Evolutionary conservation across 2,888 invertebrate species (phyloP), one percentile per base, ranked within the genome.

Genomic region (Amblyteles armatorius): DNA sequence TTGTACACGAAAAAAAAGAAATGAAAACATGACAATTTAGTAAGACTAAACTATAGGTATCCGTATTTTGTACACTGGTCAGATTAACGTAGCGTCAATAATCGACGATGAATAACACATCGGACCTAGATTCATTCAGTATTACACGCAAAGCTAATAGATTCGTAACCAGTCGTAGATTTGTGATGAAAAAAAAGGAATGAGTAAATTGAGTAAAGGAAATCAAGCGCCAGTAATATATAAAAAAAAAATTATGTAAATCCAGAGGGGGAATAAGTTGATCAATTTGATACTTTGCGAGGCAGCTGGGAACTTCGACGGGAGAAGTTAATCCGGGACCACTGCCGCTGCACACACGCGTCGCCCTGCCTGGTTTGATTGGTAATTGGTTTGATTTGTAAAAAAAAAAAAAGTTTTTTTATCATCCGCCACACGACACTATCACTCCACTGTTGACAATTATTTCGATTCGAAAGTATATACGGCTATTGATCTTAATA

Each of bases 281-380:
- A 92, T 88, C 86, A 88, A 88, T 92, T 91, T 91, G 89, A 90
- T 92, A 91, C 90, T 92, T 92, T 91, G 89, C 90, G 92, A 90
- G 90, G 89, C 93, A 93, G 92, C 91, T 92, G 91, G 93, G 89
- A 90, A 92, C 92, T 89, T 91, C 91, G 89, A 91, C 90, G 89
- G 91, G 90, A 92, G 92, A 92, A 88, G 90, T 92, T 91, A 91
- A 90, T 92, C 92, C 91, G 90, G 92, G 91, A 92, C 91, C 95
- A 95, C 95, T 95, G 94, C 94, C 95, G 92, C 95, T 95, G 94
- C 95, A 95, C 93, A 95, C 95, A 89, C 94, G 95, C 93, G 95
- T 95, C 94, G 95, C 95, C 90, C 95, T 95, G 91, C 95, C 95
- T 94, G 95, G 95, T 94, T 95, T 95, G 93, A 95, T 95, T 88